A percentile compares a stretch with the other conserved stretches of the same genome.
These are phyloP conservation scores for Portevinia maculata DNA, from an alignment of 2,888 invertebrate genomes.

Conservation along the genomic window DNA sequence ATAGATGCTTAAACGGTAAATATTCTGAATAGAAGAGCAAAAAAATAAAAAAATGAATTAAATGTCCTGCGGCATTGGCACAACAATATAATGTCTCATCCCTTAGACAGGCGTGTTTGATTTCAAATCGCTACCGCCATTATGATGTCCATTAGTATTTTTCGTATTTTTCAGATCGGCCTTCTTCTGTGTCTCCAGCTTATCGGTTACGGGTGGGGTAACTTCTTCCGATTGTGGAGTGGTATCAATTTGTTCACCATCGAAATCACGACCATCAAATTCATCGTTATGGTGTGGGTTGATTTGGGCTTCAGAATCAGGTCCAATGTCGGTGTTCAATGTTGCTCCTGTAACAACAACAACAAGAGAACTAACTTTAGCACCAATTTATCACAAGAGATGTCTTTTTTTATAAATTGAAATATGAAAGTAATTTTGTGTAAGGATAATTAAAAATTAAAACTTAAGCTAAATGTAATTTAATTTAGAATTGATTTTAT, in stretches of 20 bases:
- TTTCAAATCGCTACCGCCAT: slow-evolving; percentile 79
- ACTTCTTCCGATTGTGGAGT: slow-evolving; percentile 82
- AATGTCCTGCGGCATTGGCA: slow-evolving; percentile 72
- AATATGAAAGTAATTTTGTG: slow-evolving; percentile 8
- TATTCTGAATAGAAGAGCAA: slow-evolving; percentile 55
- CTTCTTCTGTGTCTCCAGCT: slow-evolving; percentile 81
- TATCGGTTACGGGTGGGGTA: slow-evolving; percentile 82
- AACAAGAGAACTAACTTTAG: slow-evolving; percentile 84
- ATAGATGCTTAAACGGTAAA: slow-evolving; percentile 45
- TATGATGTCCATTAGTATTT: slow-evolving; percentile 78
- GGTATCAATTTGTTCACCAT: slow-evolving; percentile 81
- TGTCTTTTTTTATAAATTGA: slow-evolving; percentile 6
- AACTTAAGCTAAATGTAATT: slow-evolving; percentile 28
- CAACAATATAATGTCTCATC: slow-evolving; percentile 39
- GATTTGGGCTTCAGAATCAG: slow-evolving; percentile 86
- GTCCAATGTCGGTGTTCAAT: slow-evolving; percentile 85
- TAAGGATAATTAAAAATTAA: slow-evolving; percentile 7
- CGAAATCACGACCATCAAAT: slow-evolving; percentile 83
- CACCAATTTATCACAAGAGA: slow-evolving; percentile 73
- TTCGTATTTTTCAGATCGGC: slow-evolving; percentile 81
- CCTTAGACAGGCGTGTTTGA: slow-evolving; percentile 82
- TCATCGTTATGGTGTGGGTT: slow-evolving; percentile 85
- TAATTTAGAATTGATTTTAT: slow-evolving; percentile 19
- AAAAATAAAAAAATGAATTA: slow-evolving; percentile 30
- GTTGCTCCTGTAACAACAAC: slow-evolving; percentile 87